Base-by-base conservation (phyloP, 2,888 invertebrate genomes). In the Halocaridina rubra region DNA sequence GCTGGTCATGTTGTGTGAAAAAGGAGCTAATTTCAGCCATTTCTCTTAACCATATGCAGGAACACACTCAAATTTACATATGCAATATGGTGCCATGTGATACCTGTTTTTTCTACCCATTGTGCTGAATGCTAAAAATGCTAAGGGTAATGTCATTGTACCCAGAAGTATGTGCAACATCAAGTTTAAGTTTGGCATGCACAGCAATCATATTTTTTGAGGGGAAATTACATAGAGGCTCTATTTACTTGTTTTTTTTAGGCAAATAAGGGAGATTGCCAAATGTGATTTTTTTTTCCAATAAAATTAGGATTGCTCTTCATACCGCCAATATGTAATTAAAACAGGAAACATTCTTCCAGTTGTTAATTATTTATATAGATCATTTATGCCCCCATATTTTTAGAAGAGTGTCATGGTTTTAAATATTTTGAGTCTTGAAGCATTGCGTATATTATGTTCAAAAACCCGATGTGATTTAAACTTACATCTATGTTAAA, bases 21-120 rank as follows among this genome's bases (percentile, higher is more conserved):
- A 61, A 22, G 59, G 61, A 76, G 53, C 59, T 59, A 30, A 32
- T 75, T 75, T 30, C 24, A 32, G 76, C 76, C 76, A 71, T 79
- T 79, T 79, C 67, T 27, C 22, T 29, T 22, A 69, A 22, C 69
- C 71, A 57, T 80, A 59, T 72, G 72, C 72, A 80, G 80, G 59
- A 59, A 72, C 32, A 53, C 53, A 80, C 72, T 72, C 69, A n/a
- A n/a, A 46, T 79, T 53, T 69, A 79, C 76, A 76, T 79, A 79
- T 79, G 79, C 79, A 79, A 79, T 53, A 69, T 71, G 80, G 80
- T 80, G 80, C 80, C 80, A 80, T 80, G 80, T 59, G 72, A 72
- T 80, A 72, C 79, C 57, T 78, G 67, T 53, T 67, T 78, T 64
- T 78, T 78, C 67, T 78, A 64, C 78, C 67, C 67, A 64, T 64